Evolutionary conservation across 2,888 invertebrate species (phyloP).

Genomic region (Salticus scenicus): DNA sequence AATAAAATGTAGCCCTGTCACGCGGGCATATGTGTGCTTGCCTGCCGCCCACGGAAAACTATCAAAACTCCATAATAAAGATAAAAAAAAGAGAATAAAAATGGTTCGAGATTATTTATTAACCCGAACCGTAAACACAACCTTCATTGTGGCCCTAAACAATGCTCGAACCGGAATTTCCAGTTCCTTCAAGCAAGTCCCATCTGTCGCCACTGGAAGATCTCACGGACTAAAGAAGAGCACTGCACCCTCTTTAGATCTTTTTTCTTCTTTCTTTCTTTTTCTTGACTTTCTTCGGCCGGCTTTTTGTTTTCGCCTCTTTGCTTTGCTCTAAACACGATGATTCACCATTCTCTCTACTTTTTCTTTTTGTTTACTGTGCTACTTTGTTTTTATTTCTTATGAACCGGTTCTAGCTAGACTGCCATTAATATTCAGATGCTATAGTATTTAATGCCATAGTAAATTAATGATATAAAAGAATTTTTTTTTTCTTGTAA

Average conservation of each 20-base stretch:
- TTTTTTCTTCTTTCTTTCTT: constrained; percentile 14
- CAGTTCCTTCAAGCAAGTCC: constrained; percentile 31
- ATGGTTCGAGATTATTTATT: constrained; percentile 54
- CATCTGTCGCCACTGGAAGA: neutral
- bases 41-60: neutral
- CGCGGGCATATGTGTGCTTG: no score
- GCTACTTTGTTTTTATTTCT: constrained; percentile 15
- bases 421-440: neutral
- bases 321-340: constrained; percentile 33
- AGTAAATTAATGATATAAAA: neutral
- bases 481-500: neutral
- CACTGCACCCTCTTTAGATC: constrained; percentile 12
- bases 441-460: neutral
- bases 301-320: constrained; percentile 13
- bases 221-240: constrained; percentile 16
- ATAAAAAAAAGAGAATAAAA: neutral
- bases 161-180: constrained; percentile 61
- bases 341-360: constrained; percentile 33
- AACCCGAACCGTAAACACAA: constrained; percentile 52
- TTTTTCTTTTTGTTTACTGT: constrained; percentile 19
- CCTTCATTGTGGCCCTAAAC: constrained; percentile 60
- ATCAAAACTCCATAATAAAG: neutral
- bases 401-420: neutral
- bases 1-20: no score
- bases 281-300: constrained; percentile 10